These are phyloP conservation scores for Spilogale gracilis DNA, from an alignment of 2,113 vertebrate species.

Conservation along the genomic window DNA sequence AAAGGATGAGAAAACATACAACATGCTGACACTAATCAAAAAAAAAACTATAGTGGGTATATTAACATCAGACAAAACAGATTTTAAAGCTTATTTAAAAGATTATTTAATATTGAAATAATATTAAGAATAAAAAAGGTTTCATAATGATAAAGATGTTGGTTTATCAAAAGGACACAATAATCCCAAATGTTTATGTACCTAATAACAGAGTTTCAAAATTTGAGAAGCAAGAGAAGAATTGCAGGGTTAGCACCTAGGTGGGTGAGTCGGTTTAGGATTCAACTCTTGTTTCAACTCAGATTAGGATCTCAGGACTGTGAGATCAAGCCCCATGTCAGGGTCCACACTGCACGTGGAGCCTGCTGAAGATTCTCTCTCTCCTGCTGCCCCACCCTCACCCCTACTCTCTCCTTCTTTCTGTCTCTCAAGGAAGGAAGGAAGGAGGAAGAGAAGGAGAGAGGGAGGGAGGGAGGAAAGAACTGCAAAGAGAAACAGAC, in stretches of 20 bases:
- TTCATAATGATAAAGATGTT: not conserved
- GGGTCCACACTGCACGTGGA: too few species aligned
- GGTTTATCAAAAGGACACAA: not conserved
- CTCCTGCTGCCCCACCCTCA: too few species aligned
- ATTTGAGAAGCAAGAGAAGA: not conserved
- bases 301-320: not conserved
- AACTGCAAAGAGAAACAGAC: not conserved
- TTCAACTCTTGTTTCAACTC: not conserved
- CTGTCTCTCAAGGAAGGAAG: not conserved
- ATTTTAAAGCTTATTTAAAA: not conserved
- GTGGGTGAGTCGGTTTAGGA: not conserved
- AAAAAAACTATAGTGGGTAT: not conserved
- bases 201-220: not conserved
- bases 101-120: not conserved
- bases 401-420: too few species aligned
- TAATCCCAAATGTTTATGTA: constrained; percentile 1
- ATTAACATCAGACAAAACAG: not conserved
- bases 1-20: not conserved
- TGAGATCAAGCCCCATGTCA: not conserved
- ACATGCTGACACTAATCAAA: not conserved
- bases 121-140: not conserved
- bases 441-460: too few species aligned
- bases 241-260: not conserved
- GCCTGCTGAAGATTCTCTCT: too few species aligned
- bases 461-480: not conserved